These are phyloP conservation scores for Heliopora coerulea DNA, from an alignment of 92 coral and sea anemone species.

Conservation along the genomic window DNA sequence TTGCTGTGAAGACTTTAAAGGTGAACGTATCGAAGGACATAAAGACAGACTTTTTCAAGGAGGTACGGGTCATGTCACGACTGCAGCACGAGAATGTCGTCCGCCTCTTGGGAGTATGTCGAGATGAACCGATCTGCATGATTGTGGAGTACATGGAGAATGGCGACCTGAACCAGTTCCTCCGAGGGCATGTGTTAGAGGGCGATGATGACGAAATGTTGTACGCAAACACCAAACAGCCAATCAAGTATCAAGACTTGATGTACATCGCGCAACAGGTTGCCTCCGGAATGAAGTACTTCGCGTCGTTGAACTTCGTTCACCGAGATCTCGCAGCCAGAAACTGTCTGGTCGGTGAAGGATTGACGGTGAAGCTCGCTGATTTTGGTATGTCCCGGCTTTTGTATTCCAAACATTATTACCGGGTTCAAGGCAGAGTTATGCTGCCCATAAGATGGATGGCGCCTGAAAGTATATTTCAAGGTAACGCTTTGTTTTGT, in stretches of 20 bases:
- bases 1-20: slow-evolving; percentile 85
- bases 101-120: slow-evolving; percentile 81
- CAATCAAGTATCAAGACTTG: slow-evolving; percentile 70
- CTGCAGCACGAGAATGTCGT: slow-evolving; percentile 89
- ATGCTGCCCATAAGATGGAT: slow-evolving; percentile 97
- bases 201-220: slow-evolving; percentile 19
- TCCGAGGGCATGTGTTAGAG: slow-evolving; percentile 52
- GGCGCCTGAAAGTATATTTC: slow-evolving; percentile 98
- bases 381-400: slow-evolving; percentile 99
- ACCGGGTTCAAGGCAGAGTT: slow-evolving; percentile 87
- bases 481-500: too few relatives aligned
- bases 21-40: slow-evolving; percentile 85
- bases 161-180: slow-evolving; percentile 94
- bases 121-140: slow-evolving; percentile 98
- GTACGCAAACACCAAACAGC: slow-evolving; percentile 52
- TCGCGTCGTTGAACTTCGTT: slow-evolving; percentile 84
- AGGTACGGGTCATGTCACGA: slow-evolving; percentile 94
- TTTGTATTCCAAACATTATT: slow-evolving; percentile 91
- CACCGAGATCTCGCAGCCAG: slow-evolving; percentile 98
- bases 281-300: slow-evolving; percentile 97
- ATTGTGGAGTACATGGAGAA: slow-evolving; percentile 97
- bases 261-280: slow-evolving; percentile 85
- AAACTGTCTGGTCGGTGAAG: slow-evolving; percentile 91
- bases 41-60: slow-evolving; percentile 94
- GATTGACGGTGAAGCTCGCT: slow-evolving; percentile 92